A percentile compares a stretch with the other conserved stretches of the same genome.
Conservation (phyloP, 2,888 invertebrate genomes). For the Lepas anatifera region DNA sequence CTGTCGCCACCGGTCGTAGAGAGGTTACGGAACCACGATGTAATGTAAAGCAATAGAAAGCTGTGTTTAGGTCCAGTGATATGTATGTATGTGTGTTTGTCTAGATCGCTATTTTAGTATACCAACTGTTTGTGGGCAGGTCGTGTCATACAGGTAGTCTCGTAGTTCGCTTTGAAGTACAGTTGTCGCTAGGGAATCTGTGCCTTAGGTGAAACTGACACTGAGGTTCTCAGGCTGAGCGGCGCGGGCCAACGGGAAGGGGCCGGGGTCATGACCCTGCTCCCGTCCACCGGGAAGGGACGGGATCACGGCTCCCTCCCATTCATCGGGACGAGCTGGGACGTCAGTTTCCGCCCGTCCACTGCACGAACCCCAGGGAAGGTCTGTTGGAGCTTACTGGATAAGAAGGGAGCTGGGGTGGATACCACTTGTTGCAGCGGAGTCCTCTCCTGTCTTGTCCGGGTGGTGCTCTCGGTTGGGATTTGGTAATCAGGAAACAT, state of each 20-base stretch:
- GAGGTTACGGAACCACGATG: not conserved
- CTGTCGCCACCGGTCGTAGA: not conserved
- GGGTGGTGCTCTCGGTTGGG: too few species aligned
- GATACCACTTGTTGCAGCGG: too few species aligned
- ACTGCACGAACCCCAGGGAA: too few species aligned
- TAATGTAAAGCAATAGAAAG: slow-evolving; percentile 10
- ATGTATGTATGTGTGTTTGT: not conserved
- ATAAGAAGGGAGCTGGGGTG: too few species aligned
- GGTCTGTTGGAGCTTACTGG: too few species aligned
- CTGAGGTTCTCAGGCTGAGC: not conserved
- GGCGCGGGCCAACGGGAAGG: not conserved
- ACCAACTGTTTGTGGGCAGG: slow-evolving; percentile 5
- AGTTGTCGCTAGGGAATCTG: slow-evolving; percentile 6
- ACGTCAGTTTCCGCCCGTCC: too few species aligned
- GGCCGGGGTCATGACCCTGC: not conserved
- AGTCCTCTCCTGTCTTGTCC: too few species aligned
- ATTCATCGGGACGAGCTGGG: too few species aligned
- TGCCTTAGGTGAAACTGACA: slow-evolving; percentile 1
- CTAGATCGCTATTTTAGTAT: slow-evolving; percentile 10
- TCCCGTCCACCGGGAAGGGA: too few species aligned
- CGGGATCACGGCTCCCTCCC: too few species aligned
- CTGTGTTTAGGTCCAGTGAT: slow-evolving; percentile 8
- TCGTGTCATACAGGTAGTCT: not conserved
- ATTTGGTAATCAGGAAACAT: too few species aligned
- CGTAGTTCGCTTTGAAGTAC: slow-evolving; percentile 5